These are phyloP conservation scores for Parauchenoglanis punctatus DNA, from an alignment of 2,797 vertebrate genomes.

Conservation along the genomic window DNA sequence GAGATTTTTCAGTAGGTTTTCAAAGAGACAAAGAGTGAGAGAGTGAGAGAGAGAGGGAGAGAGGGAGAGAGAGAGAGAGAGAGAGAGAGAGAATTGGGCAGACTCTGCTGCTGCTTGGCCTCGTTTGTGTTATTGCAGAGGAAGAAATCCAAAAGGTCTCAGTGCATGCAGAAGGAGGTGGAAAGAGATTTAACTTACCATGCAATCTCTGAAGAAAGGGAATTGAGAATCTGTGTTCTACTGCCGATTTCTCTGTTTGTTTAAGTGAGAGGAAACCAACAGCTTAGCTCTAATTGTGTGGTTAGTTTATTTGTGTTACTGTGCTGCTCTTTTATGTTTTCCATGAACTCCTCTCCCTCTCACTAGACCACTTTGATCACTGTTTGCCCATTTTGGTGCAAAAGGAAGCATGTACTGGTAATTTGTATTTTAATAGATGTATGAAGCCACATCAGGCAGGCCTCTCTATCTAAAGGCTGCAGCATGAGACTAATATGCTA, in stretches of 20 bases:
- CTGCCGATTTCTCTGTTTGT: conserved; percentile 65
- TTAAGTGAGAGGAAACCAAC: conserved; percentile 73
- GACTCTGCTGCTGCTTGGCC: conserved; percentile 48
- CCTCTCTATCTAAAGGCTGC: conserved; percentile 11
- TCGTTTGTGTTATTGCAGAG: conserved; percentile 46
- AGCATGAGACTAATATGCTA: conserved; percentile 24
- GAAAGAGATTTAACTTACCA: conserved; percentile 72
- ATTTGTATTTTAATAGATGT: conserved; percentile 47
- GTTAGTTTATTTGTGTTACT: conserved; percentile 73
- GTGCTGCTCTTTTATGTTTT: conserved; percentile 67
- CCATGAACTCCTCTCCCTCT: conserved; percentile 58
- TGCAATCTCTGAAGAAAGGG: conserved; percentile 73
- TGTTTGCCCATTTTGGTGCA: conserved; percentile 44
- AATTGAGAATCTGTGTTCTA: conserved; percentile 71
- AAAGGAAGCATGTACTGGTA: conserved; percentile 32
- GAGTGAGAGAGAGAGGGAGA: conserved; percentile 14
- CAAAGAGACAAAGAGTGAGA: conserved; percentile 21
- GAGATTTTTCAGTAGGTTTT: conserved; percentile 24
- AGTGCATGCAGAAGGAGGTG: conserved; percentile 67
- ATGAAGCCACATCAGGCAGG: conserved; percentile 27
- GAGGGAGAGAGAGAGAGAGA: conserved; percentile 1
- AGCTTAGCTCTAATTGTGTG: conserved; percentile 72
- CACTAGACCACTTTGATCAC: conserved; percentile 35
- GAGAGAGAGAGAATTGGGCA: conserved; percentile 24
- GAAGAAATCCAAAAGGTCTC: conserved; percentile 51